These are phyloP conservation scores for Drosophila funebris DNA, from an alignment of 1,140 invertebrate genomes.

Conservation along the genomic window DNA sequence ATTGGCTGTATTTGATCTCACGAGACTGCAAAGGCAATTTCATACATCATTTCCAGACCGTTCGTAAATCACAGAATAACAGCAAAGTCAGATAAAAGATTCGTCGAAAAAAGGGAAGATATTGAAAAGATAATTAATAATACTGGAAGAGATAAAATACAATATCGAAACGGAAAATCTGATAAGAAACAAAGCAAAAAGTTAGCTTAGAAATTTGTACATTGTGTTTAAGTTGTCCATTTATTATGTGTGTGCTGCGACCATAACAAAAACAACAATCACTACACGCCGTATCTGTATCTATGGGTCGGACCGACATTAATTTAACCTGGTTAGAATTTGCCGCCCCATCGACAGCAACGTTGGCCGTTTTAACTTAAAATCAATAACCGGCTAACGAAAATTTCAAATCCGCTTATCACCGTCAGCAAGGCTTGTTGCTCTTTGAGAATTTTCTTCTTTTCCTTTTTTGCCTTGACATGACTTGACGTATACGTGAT, in stretches of 20 bases:
- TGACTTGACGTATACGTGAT: constrained; percentile 66
- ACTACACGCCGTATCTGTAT: constrained; percentile 41
- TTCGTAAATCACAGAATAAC: constrained; percentile 31
- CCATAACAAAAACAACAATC: constrained; percentile 21
- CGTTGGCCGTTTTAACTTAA: constrained; percentile 41
- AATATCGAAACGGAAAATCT: neutral
- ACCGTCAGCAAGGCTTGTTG: constrained; percentile 15
- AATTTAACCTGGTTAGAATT: constrained; percentile 59
- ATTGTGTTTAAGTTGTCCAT: constrained; percentile 43
- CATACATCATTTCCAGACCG: constrained; percentile 27
- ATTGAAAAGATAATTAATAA: no score
- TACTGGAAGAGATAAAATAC: no score
- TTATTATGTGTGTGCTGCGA: constrained; percentile 2
- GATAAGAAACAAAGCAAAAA: no score
- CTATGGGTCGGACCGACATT: constrained; percentile 32
- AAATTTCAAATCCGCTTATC: constrained; percentile 61
- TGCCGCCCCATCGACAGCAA: constrained; percentile 2
- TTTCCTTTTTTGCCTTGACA: constrained; percentile 27
- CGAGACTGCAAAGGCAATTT: constrained; percentile 46
- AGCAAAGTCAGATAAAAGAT: neutral
- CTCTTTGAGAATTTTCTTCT: neutral
- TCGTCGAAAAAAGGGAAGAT: neutral
- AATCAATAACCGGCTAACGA: constrained; percentile 63
- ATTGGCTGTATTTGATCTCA: constrained; percentile 54
- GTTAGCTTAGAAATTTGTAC: constrained; percentile 19